Percentiles rank a stretch among this genome's conserved stretches.
Conservation (phyloP, 1,140 invertebrate species). For the Liolophura sinensis region DNA sequence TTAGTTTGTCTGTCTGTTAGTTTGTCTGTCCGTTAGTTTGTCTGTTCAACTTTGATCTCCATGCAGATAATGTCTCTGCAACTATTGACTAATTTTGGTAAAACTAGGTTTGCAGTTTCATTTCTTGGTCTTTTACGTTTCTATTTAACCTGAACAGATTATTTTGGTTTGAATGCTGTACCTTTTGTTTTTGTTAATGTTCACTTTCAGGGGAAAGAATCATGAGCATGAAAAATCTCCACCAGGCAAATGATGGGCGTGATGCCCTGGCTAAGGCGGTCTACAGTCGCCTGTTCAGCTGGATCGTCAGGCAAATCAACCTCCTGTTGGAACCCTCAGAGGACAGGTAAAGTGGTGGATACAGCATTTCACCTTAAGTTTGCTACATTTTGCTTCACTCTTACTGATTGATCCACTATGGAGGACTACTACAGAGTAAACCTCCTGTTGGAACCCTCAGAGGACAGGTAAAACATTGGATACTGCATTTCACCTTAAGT, state of each 20-base stretch:
- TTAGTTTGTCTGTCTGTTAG: no score
- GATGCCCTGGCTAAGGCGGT: slow-evolving; percentile 66
- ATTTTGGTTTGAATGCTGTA: background rate
- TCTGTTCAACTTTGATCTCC: no score
- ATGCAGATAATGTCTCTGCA: no score
- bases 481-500: no score
- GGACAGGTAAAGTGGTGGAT: slow-evolving; percentile 3
- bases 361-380: no score
- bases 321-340: slow-evolving; percentile 66
- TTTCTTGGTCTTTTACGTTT: background rate
- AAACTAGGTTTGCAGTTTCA: no score
- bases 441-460: slow-evolving; percentile 66
- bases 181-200: slow-evolving; percentile 6
- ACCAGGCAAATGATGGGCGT: slow-evolving; percentile 60
- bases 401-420: no score
- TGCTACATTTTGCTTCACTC: no score
- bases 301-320: slow-evolving; percentile 84
- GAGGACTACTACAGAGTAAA: no score
- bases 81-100: no score
- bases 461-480: slow-evolving; percentile 10
- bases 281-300: slow-evolving; percentile 70
- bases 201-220: slow-evolving; percentile 43
- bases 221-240: slow-evolving; percentile 30
- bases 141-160: background rate
- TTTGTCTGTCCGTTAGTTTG: no score